A percentile compares a stretch with the other conserved stretches of the same genome.
Conservation (phyloP, 2,797 vertebrate species). For the Rallus crepitans region DNA sequence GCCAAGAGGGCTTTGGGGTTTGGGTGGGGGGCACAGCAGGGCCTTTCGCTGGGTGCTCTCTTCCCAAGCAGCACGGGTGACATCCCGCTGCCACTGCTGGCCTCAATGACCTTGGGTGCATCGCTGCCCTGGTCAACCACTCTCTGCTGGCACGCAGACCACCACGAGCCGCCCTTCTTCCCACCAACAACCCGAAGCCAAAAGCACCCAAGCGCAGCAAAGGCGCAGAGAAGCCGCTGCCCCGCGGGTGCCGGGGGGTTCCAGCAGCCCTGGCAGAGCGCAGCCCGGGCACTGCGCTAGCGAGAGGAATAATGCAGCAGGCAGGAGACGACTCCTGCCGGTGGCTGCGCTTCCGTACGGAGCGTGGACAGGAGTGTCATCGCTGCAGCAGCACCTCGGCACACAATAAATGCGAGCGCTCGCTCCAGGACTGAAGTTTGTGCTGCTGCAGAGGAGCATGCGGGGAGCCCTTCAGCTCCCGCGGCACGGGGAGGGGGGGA, state of each 20-base stretch:
- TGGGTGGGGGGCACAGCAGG: too few species aligned
- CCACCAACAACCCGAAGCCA: not conserved
- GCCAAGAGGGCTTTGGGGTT: accelerated
- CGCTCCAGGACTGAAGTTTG: constrained; percentile 47
- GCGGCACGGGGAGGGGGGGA: not conserved
- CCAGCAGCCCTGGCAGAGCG: not conserved
- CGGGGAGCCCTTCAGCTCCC: not conserved
- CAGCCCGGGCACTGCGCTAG: not conserved
- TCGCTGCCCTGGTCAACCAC: accelerated
- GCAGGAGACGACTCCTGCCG: constrained; percentile 41
- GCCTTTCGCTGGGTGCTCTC: not conserved
- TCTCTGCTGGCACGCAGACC: not conserved
- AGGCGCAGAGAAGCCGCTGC: not conserved
- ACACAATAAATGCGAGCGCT: not conserved
- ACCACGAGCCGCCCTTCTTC: not conserved
- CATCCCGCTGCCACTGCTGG: not conserved
- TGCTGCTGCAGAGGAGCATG: constrained; percentile 40
- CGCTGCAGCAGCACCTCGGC: constrained; percentile 52
- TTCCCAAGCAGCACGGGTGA: not conserved
- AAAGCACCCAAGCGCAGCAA: not conserved
- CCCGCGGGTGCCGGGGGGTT: not conserved
- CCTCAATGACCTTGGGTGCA: constrained; percentile 44
- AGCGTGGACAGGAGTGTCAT: not conserved
- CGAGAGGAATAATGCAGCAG: constrained; percentile 53
- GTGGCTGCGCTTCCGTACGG: not conserved